Percentiles rank a stretch among this genome's conserved stretches.
phyloP scores from a whole-genome alignment of 2,888 invertebrate species.

The Leucoptera coffeella region DNA sequence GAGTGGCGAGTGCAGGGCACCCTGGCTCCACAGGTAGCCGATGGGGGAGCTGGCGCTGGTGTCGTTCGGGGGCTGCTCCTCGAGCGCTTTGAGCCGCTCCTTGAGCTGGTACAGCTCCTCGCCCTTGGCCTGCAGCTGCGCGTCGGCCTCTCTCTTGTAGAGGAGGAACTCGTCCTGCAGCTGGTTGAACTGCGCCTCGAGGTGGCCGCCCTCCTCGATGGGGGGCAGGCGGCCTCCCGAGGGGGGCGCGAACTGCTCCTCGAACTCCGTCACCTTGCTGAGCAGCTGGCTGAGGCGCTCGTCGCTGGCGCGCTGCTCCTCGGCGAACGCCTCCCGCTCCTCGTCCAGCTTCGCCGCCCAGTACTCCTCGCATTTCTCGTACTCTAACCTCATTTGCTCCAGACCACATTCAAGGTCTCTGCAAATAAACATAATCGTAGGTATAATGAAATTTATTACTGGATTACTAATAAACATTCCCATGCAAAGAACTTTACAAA shows the following conservation, averaged over 20 bases:
- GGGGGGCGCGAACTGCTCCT: conserved; percentile 59
- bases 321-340: conserved; percentile 67
- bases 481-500: no score
- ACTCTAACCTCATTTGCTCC: conserved; percentile 69
- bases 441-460: conserved; percentile 15
- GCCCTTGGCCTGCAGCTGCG: conserved; percentile 47
- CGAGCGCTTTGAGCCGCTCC: conserved; percentile 33
- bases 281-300: conserved; percentile 70
- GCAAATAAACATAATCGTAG: no score
- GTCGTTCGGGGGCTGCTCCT: conserved; percentile 8
- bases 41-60: conserved; percentile 27
- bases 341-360: conserved; percentile 75
- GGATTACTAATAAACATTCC: neutral
- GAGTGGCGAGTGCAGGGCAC: no score
- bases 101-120: conserved; percentile 49
- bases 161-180: conserved; percentile 64
- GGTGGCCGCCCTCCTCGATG: conserved; percentile 68
- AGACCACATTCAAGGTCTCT: conserved; percentile 67
- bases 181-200: conserved; percentile 63
- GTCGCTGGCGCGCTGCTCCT: conserved; percentile 69
- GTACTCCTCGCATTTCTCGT: conserved; percentile 82
- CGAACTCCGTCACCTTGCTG: conserved; percentile 72
- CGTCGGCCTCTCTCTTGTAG: conserved; percentile 42
- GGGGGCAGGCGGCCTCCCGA: conserved; percentile 55
- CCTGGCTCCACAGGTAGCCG: conserved; percentile 36